Conservation (phyloP, 2,888 invertebrate species). For the Clanis bilineata region DNA sequence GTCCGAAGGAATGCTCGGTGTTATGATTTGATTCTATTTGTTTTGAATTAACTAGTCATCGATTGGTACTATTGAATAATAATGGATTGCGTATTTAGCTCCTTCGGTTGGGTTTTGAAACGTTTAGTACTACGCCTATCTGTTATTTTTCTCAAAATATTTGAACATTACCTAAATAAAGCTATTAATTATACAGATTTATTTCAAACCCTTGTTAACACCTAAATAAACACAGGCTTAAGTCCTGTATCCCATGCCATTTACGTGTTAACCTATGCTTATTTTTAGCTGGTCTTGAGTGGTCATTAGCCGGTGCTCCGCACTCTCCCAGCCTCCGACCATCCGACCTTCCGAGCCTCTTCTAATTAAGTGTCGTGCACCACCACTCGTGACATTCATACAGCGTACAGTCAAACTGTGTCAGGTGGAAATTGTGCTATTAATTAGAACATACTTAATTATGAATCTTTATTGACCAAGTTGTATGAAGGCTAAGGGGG, state of each 20-base stretch:
- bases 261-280: neutral
- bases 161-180: too few relatives aligned
- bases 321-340: neutral
- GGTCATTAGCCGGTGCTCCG: slow-evolving; percentile 2
- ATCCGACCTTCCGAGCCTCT: neutral
- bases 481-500: neutral
- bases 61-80: neutral
- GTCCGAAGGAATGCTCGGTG: neutral
- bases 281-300: slow-evolving; percentile 5
- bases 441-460: neutral
- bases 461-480: neutral
- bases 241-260: neutral
- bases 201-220: too few relatives aligned
- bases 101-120: too few relatives aligned
- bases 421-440: neutral
- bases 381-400: neutral
- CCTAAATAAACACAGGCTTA: neutral
- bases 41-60: neutral
- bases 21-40: neutral
- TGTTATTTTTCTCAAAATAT: too few relatives aligned
- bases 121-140: too few relatives aligned
- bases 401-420: neutral
- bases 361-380: slow-evolving; percentile 1
- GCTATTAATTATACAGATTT: too few relatives aligned
- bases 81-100: neutral